Base-by-base conservation (phyloP, 2,797 vertebrate genomes). In the Intellagama lesueurii region DNA sequence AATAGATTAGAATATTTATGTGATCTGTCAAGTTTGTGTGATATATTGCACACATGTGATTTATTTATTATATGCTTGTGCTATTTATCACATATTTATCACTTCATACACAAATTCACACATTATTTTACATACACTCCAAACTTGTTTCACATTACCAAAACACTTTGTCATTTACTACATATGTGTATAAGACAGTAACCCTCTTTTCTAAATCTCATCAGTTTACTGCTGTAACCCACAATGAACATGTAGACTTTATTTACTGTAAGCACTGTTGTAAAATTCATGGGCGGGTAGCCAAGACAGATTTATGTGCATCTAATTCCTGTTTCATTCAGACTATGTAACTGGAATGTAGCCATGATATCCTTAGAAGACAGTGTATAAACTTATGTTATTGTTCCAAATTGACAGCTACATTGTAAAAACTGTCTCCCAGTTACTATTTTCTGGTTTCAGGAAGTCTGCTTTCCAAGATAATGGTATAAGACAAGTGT, bases 281-380 rank as follows among this genome's bases (percentile, higher is more conserved):
- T 91, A 95, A 77, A 82, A 82, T 82, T 44, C 7, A 68, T 82
- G 32, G 60, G 22, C 22, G 28, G 32, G 22, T 24, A 68, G 22
- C 60, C 60, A 82, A 82, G 69, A 72, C 22, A 44, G 22, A 68
- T 4, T 82, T 82, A 44, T 68, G 60, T 82, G 35, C 35, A n/a
- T 16, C 22, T 60, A 81, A 93, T 87, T 91, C 94, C 87, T 91
- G 92, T 95, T 95, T 93, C 94, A 92, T 79, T 92, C n/a, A 82
- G 40, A 32, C 5, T 40, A 22, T 60, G 12, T 64, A 52, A 79
- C 26, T 82, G 52, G 81, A 44, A 40, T 66, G 4, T 56, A 40
- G 22, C 32, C 56, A 81, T 94, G 93, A 91, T 94, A 94, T 94
- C 92, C 40, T 93, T 94, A 94, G 94, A 94, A 91, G 89, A 56